Conservation (phyloP, 2,113 vertebrate genomes). For the Serilophus lunatus region DNA sequence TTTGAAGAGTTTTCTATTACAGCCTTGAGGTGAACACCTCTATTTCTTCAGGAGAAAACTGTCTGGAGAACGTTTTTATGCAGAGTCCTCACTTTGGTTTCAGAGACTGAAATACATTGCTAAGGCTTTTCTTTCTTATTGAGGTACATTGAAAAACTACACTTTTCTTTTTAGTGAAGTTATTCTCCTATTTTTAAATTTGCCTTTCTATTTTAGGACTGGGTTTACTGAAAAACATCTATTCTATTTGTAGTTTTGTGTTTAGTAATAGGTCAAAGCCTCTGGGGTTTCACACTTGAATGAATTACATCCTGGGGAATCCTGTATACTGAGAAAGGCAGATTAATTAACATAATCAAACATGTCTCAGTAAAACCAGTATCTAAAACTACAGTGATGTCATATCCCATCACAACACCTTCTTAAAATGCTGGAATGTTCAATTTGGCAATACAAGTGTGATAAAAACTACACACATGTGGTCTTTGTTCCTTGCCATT, state of each 20-base stretch:
- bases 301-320: conserved; percentile 49
- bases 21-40: neutral
- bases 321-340: conserved; percentile 19
- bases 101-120: neutral
- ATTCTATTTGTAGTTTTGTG: conserved; percentile 1
- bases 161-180: neutral
- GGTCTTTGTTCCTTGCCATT: neutral
- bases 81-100: neutral
- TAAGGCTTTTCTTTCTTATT: neutral
- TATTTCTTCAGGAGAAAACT: neutral
- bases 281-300: conserved; percentile 60
- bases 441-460: neutral
- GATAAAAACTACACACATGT: neutral
- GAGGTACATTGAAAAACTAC: neutral
- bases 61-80: accelerated
- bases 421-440: neutral
- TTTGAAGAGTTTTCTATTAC: neutral
- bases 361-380: conserved; percentile 34
- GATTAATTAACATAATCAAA: conserved; percentile 61
- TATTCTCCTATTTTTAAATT: neutral
- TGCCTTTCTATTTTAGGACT: neutral
- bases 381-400: conserved; percentile 59
- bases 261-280: conserved; percentile 63
- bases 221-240: neutral
- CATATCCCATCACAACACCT: conserved; percentile 24